phyloP scores from a whole-genome alignment of 2,888 invertebrate species.

The Eupsilia transversa region DNA sequence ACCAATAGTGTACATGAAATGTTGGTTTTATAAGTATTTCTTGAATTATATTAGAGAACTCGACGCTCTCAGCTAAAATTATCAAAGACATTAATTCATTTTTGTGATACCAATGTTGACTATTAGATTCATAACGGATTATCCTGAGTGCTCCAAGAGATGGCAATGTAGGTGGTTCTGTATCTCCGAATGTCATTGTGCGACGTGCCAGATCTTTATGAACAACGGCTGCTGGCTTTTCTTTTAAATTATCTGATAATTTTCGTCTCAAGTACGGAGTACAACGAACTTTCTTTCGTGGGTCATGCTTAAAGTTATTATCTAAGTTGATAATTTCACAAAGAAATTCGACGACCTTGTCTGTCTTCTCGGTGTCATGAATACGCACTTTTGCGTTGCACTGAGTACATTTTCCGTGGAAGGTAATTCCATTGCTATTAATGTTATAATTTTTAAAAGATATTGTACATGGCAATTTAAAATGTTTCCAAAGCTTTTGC shows the following conservation, averaged over 20 bases:
- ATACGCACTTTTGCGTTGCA: conserved; percentile 48
- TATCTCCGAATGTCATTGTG: conserved; percentile 46
- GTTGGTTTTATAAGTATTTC: conserved; percentile 49
- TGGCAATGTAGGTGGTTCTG: conserved; percentile 47
- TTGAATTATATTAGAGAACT: conserved; percentile 42
- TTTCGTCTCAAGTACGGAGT: conserved; percentile 46
- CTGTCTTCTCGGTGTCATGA: conserved; percentile 48
- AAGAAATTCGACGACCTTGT: conserved; percentile 45
- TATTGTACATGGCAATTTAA: conserved; percentile 47
- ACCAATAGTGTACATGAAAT: conserved; percentile 49
- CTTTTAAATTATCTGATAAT: conserved; percentile 47
- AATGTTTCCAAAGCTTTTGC: conserved; percentile 49
- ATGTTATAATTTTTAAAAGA: conserved; percentile 47
- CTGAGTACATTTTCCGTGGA: conserved; percentile 47
- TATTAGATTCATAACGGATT: conserved; percentile 45
- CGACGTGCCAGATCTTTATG: conserved; percentile 49
- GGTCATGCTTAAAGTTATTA: conserved; percentile 44
- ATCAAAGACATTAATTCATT: conserved; percentile 47
- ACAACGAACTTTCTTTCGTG: conserved; percentile 39
- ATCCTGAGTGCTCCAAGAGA: conserved; percentile 44
- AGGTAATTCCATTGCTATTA: conserved; percentile 48
- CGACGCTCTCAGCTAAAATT: conserved; percentile 44
- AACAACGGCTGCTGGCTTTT: conserved; percentile 44
- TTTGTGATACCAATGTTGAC: conserved; percentile 43
- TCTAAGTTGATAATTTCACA: conserved; percentile 45